These are phyloP conservation scores for Xylocopa sonorina DNA, from an alignment of 1,140 invertebrate genomes.

Conservation along the genomic window DNA sequence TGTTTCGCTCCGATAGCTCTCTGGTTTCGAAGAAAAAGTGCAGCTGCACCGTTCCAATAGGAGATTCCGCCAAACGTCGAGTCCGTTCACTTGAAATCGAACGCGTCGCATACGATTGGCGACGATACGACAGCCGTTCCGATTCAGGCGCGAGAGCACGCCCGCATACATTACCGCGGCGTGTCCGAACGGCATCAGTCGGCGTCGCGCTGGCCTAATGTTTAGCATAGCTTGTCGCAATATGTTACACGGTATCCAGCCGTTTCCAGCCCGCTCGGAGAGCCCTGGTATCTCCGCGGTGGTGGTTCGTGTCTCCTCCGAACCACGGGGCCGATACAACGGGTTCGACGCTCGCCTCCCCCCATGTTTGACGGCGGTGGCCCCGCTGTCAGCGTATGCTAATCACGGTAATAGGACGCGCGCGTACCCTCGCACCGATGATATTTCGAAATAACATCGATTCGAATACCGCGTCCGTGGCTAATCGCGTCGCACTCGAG, in stretches of 20 bases:
- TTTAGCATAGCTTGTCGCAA: conserved; percentile 75
- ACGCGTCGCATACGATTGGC: neutral
- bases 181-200: conserved; percentile 69
- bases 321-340: conserved; percentile 19
- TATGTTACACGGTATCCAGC: conserved; percentile 69
- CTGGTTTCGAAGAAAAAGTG: too few species aligned
- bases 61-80: neutral
- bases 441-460: conserved; percentile 76
- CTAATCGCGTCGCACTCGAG: conserved; percentile 38
- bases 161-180: conserved; percentile 40
- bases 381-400: conserved; percentile 76
- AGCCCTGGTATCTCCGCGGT: conserved; percentile 37
- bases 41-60: neutral
- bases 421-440: conserved; percentile 65
- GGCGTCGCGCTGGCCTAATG: conserved; percentile 71
- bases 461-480: conserved; percentile 55
- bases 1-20: too few species aligned
- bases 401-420: conserved; percentile 76
- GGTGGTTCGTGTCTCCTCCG: conserved; percentile 52
- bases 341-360: neutral
- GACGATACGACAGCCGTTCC: neutral
- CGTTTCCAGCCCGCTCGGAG: conserved; percentile 45
- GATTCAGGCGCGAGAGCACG: neutral
- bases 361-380: conserved; percentile 50
- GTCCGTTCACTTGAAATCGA: neutral